A percentile compares a stretch with the other conserved stretches of the same genome.
These are phyloP conservation scores for Cephus rjabovi DNA, from an alignment of 2,888 invertebrate species.

Conservation along the genomic window DNA sequence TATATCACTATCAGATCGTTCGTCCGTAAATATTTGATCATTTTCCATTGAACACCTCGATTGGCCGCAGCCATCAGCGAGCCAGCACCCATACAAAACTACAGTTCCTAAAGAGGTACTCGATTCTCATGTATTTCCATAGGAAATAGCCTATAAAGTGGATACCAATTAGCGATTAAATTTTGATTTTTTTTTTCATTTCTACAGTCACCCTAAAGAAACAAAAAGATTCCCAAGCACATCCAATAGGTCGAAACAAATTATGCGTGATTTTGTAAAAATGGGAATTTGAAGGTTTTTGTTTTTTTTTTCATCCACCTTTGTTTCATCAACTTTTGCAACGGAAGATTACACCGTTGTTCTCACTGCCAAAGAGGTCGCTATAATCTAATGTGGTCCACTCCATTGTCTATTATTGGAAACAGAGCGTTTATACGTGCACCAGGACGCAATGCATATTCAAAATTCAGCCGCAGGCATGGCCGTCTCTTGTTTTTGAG, in stretches of 20 bases:
- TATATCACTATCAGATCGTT: not conserved
- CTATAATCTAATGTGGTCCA: constrained; percentile 54
- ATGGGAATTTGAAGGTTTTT: not conserved
- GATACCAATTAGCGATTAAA: not conserved
- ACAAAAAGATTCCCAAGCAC: not conserved
- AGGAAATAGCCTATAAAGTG: not conserved
- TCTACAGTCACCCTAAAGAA: not conserved
- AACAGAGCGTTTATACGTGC: constrained; percentile 33
- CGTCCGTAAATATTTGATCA: constrained; percentile 3
- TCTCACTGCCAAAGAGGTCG: constrained; percentile 45
- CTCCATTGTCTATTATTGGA: constrained; percentile 51
- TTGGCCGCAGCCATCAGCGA: not conserved
- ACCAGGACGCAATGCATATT: constrained; percentile 64
- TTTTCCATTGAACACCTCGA: constrained; percentile 1
- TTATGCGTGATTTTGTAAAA: not conserved
- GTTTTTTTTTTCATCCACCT: not conserved
- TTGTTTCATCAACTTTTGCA: constrained; percentile 50
- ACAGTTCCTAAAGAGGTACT: not conserved
- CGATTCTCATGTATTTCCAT: not conserved
- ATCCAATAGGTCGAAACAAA: not conserved
- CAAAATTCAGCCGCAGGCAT: constrained; percentile 63
- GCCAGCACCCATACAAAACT: not conserved
- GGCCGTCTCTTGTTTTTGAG: constrained; percentile 42
- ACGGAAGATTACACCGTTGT: constrained; percentile 49
- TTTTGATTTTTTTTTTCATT: not conserved